Evolutionary conservation across 1,140 invertebrate species (phyloP), one percentile per base, ranked within the genome.

Genomic region (Delia radicum): DNA sequence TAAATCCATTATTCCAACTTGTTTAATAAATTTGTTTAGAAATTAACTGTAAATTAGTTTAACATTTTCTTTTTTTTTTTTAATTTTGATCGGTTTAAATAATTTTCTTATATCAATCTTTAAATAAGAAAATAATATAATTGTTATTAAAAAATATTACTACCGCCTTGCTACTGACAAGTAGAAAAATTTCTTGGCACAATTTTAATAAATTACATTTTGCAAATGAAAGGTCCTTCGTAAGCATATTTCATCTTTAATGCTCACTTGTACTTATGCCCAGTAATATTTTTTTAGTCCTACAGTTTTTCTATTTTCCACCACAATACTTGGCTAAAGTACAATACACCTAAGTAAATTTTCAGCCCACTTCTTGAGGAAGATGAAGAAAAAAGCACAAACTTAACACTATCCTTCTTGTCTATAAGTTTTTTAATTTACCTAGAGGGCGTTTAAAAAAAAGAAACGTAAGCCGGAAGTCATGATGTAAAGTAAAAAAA

Each of bases 171-270:
- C 48, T 3, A 24, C 48, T 55, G 48, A 55, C 48, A 55, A 55
- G 48, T 24, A 21, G 8, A 18, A 33, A 29, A 69, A 18, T 69
- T 69, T 69, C 29, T 33, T 69, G 65, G 65, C 65, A 33, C 24
- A 37, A 69, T 69, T 69, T 69, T 69, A 69, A 69, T 69, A 69
- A 69, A 69, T 69, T 69, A 33, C 65, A 18, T 33, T 24, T 26
- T 69, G 28, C 21, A 69, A 69, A 69, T 37, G 65, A 21, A 69
- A 69, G 65, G 65, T 69, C 65, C 29, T 33, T 10, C 65, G 29
- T 33, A 69, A 69, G 31, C 65, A 69, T 69, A 37, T 69, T 69
- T 67, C 48, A 61, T 75, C 55, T 75, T 46, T 73, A 48, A 73
- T 46, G 12, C 65, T 55, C 33, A 46, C 67, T 72, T 69, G 33